These are phyloP conservation scores for Ptiloglossa arizonensis DNA, from an alignment of 1,140 invertebrate genomes.

Conservation along the genomic window DNA sequence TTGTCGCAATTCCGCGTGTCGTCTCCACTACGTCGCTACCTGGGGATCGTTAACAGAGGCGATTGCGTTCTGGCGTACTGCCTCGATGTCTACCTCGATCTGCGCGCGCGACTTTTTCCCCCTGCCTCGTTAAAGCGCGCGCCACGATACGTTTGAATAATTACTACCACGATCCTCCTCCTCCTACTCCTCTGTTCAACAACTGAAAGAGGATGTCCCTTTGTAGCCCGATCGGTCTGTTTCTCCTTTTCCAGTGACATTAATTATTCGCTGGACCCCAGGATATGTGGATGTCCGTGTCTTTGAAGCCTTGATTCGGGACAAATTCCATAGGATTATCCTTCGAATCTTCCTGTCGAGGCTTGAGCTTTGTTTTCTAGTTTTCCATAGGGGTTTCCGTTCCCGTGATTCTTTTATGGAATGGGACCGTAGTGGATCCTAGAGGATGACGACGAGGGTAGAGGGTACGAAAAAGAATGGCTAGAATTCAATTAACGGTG, in stretches of 20 bases:
- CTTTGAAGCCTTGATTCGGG: background rate
- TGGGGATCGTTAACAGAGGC: constrained; percentile 9
- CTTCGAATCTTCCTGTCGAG: background rate
- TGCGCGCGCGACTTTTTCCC: constrained; percentile 1
- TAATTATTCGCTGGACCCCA: constrained; percentile 2
- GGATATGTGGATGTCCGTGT: background rate
- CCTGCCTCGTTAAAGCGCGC: no score
- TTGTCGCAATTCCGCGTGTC: constrained; percentile 2
- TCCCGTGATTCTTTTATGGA: background rate
- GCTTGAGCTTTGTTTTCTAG: background rate
- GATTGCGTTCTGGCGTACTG: background rate
- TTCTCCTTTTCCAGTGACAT: background rate
- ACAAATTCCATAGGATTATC: background rate
- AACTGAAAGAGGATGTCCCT: background rate
- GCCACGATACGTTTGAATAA: constrained; percentile 24
- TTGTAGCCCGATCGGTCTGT: background rate
- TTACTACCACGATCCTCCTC: background rate
- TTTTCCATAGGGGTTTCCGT: background rate
- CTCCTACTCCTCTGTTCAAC: no score
- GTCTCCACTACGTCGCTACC: background rate
- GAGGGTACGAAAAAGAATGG: no score
- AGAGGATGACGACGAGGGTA: no score
- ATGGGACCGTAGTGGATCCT: no score
- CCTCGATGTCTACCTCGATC: background rate
- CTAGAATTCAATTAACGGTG: no score